Percentiles rank a stretch among this genome's conserved stretches.
These are phyloP conservation scores for Rhynchonycteris naso DNA, from an alignment of 2,797 vertebrate species.

Conservation along the genomic window DNA sequence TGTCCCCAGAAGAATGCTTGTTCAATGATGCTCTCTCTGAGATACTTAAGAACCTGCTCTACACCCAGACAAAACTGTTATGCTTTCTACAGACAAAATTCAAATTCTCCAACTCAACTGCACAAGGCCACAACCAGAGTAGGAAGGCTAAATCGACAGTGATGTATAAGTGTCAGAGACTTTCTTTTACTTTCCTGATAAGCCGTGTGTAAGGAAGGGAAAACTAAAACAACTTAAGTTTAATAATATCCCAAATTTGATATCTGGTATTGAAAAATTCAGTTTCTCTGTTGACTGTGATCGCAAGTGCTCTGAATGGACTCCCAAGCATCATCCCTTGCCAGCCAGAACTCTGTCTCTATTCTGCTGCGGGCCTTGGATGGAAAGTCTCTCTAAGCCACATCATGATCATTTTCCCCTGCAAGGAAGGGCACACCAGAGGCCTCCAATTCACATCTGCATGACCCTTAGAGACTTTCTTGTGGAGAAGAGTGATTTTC, in stretches of 20 bases:
- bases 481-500: neutral
- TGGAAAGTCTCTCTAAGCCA: neutral
- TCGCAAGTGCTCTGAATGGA: neutral
- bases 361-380: neutral
- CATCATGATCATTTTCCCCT: neutral
- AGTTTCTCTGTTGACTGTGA: neutral
- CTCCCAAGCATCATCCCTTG: neutral
- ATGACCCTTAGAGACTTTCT: neutral
- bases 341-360: neutral
- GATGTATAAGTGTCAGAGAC: conserved; percentile 32
- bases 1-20: conserved; percentile 74
- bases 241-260: conserved; percentile 12
- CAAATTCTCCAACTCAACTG: conserved; percentile 35
- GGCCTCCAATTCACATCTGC: neutral
- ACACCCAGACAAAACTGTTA: conserved; percentile 46
- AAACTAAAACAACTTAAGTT: neutral
- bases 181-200: neutral
- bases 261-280: neutral
- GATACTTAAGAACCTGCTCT: neutral
- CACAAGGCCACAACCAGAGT: neutral
- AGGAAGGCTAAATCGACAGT: conserved; percentile 47
- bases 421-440: neutral
- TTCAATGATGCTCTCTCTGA: conserved; percentile 68
- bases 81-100: conserved; percentile 59
- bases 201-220: neutral